Evolutionary conservation across 1,140 invertebrate genomes (phyloP), one percentile per base, ranked within the genome.

Genomic region (Pristionchus pacificus): DNA sequence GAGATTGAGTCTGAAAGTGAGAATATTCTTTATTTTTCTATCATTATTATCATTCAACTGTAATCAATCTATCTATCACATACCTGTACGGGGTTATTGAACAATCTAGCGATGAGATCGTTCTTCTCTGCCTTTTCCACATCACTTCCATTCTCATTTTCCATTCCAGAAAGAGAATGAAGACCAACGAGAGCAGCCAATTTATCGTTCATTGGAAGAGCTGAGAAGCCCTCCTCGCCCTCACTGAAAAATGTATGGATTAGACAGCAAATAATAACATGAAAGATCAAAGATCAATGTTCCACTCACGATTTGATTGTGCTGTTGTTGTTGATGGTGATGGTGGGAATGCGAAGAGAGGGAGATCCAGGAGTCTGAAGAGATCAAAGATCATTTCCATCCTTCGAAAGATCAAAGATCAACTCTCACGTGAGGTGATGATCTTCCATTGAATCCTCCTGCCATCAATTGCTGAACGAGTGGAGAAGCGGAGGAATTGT

Each of bases 31-130:
- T 62, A 62, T 15, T 62, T 62, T n/a, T 15, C 60, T 19, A 19
- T n/a, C 28, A 27, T 15, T 19, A 30, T 25, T 31, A 49, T 59
- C 78, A 57, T 76, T 57, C 55, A 57, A 77, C 78, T 63, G 70
- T 72, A 27, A 33, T 79, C 55, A 77, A 77, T 59, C 58, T 27
- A 1, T 67, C 77, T 66, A n/a, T 57, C n/a, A n/a, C n/a, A n/a
- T n/a, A n/a, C n/a, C n/a, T n/a, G n/a, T n/a, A n/a, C n/a, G n/a
- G 14, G 72, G 76, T n/a, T 61, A 58, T 27, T 31, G 75, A 24
- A 10, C 76, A 10, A 38, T 29, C 29, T n/a, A n/a, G n/a, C n/a
- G n/a, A n/a, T n/a, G n/a, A n/a, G 60, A 30, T 33, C 65, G n/a
- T 68, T 33, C 10, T 33, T 33, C 59, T 33, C 33, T 19, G 65